These are phyloP conservation scores for Candidula unifasciata DNA, from an alignment of 2,888 invertebrate genomes.

Conservation along the genomic window DNA sequence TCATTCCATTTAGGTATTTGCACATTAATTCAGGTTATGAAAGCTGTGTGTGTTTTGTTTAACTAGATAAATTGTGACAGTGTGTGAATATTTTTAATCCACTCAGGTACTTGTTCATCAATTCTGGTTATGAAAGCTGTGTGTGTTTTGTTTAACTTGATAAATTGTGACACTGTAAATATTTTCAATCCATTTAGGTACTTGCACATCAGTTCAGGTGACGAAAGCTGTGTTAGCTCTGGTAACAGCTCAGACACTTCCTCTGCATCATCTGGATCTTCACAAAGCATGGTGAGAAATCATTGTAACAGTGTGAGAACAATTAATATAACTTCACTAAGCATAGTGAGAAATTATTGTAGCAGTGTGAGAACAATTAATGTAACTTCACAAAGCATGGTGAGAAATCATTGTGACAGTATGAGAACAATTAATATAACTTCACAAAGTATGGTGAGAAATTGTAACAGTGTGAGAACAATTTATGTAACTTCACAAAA, in stretches of 20 bases:
- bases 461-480: too few species aligned
- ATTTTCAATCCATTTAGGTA: neutral
- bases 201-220: neutral
- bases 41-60: too few species aligned
- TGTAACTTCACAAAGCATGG: too few species aligned
- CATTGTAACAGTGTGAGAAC: neutral
- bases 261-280: neutral
- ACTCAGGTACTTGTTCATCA: neutral
- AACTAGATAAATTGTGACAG: neutral
- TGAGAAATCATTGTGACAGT: too few species aligned
- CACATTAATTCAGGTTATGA: neutral
- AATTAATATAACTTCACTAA: too few species aligned
- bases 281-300: constrained; percentile 7
- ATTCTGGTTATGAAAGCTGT: neutral
- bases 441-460: too few species aligned
- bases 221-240: constrained; percentile 30
- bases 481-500: too few species aligned
- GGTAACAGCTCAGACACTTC: constrained; percentile 15
- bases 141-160: neutral
- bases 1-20: neutral
- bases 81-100: neutral
- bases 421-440: too few species aligned
- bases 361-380: too few species aligned
- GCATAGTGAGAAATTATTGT: too few species aligned
- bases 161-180: neutral